phyloP scores from a whole-genome alignment of 1,140 invertebrate species.

The Aphelenchoides besseyi region DNA sequence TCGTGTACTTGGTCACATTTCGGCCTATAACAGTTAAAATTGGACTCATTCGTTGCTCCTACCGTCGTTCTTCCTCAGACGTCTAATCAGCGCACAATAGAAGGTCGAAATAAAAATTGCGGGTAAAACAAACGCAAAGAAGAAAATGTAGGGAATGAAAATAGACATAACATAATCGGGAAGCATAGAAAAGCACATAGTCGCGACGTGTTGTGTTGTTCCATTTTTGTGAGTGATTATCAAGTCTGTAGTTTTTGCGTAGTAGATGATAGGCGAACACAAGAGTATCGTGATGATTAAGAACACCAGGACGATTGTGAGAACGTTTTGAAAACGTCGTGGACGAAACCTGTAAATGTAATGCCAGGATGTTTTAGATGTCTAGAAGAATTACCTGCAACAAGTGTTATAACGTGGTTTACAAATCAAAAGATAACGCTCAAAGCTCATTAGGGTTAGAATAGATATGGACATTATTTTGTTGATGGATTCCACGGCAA shows the following conservation, averaged over 20 bases:
- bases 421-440: slow-evolving; percentile 51
- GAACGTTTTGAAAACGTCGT: slow-evolving; percentile 35
- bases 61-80: slow-evolving; percentile 38
- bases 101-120: slow-evolving; percentile 44
- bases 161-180: slow-evolving; percentile 42
- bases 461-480: slow-evolving; percentile 53
- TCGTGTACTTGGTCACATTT: slow-evolving; percentile 45
- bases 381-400: slow-evolving; percentile 37
- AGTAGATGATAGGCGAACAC: slow-evolving; percentile 52
- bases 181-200: slow-evolving; percentile 38
- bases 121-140: slow-evolving; percentile 42
- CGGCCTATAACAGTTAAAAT: slow-evolving; percentile 30
- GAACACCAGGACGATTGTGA: slow-evolving; percentile 36
- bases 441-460: slow-evolving; percentile 51
- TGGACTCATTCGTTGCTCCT: neutral
- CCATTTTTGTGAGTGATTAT: slow-evolving; percentile 21
- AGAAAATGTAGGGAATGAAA: slow-evolving; percentile 41
- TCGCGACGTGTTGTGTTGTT: slow-evolving; percentile 10
- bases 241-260: slow-evolving; percentile 36
- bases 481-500: slow-evolving; percentile 54
- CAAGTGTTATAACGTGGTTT: slow-evolving; percentile 40
- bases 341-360: slow-evolving; percentile 6
- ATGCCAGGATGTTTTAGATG: neutral
- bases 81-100: slow-evolving; percentile 36
- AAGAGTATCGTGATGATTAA: slow-evolving; percentile 37